phyloP scores from a whole-genome alignment of 2,888 invertebrate genomes.

The Metacarcinus magister region DNA sequence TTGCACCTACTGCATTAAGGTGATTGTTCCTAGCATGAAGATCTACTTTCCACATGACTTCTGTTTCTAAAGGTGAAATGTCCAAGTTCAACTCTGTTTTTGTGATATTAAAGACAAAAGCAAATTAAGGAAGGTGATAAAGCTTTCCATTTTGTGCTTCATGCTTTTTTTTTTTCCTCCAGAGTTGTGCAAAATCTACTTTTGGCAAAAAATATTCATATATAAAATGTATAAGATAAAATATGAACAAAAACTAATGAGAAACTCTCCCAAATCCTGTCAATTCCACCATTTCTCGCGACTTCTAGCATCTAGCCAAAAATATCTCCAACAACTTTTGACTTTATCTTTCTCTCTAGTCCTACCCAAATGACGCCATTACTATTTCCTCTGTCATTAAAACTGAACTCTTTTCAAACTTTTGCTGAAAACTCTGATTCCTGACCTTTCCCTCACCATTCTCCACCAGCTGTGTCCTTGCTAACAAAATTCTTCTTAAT shows the following conservation, averaged over 20 bases:
- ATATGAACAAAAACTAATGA: too few species aligned
- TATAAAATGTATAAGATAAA: not conserved
- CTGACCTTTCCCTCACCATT: not conserved
- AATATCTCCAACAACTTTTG: not conserved
- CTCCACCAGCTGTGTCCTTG: not conserved
- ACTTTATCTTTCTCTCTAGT: not conserved
- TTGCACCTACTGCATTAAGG: not conserved
- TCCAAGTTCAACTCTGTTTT: not conserved
- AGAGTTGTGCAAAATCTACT: not conserved
- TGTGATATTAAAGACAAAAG: not conserved
- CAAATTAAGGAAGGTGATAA: not conserved
- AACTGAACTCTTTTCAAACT: slow-evolving; percentile 15
- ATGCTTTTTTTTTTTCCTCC: not conserved
- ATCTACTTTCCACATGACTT: not conserved
- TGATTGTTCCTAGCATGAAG: not conserved
- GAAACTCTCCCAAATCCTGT: too few species aligned
- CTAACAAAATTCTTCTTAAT: slow-evolving; percentile 3
- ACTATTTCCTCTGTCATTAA: not conserved
- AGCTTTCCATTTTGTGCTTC: not conserved
- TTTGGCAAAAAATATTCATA: not conserved
- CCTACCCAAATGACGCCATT: not conserved
- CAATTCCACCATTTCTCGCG: too few species aligned
- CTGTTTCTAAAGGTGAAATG: not conserved
- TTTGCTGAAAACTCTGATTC: slow-evolving; percentile 9
- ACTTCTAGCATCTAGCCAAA: not conserved